phyloP scores from a whole-genome alignment of 2,888 invertebrate genomes.

The Macropis europaea region DNA sequence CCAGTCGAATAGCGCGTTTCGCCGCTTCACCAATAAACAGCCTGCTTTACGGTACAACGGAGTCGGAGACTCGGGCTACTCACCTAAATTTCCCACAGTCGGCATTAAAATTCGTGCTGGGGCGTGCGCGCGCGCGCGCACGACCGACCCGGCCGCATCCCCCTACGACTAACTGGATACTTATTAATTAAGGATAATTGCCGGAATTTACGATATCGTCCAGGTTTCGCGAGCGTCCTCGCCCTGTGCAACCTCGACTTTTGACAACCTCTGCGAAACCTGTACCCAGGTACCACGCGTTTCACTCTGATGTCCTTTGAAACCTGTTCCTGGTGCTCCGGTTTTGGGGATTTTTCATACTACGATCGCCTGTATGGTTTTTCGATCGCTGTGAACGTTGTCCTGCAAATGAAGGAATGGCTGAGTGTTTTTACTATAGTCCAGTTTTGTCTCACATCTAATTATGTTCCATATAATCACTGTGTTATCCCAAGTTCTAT shows the following conservation, averaged over 20 bases:
- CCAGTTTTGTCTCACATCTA: too few relatives aligned
- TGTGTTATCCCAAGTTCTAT: too few relatives aligned
- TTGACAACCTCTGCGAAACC: background rate
- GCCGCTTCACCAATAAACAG: slow-evolving; percentile 72
- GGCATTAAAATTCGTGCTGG: slow-evolving; percentile 68
- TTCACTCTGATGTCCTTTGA: too few relatives aligned
- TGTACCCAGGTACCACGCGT: too few relatives aligned
- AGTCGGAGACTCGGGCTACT: slow-evolving; percentile 61
- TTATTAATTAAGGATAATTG: slow-evolving; percentile 77
- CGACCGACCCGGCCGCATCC: slow-evolving; percentile 4
- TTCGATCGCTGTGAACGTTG: too few relatives aligned
- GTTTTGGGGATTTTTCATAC: too few relatives aligned
- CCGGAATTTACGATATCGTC: slow-evolving; percentile 74
- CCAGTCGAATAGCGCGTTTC: slow-evolving; percentile 73
- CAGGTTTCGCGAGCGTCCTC: slow-evolving; percentile 17
- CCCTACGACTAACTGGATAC: slow-evolving; percentile 70
- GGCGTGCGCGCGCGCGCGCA: slow-evolving; percentile 28
- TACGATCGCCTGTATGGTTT: too few relatives aligned
- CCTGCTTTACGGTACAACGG: slow-evolving; percentile 69
- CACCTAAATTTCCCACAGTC: slow-evolving; percentile 72
- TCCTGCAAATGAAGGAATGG: too few relatives aligned
- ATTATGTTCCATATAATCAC: too few relatives aligned
- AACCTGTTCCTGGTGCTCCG: too few relatives aligned
- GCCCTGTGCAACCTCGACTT: background rate
- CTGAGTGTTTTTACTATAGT: too few relatives aligned